Conservation (phyloP, 2,888 invertebrate genomes). For the Lissocephala sabroskyi region DNA sequence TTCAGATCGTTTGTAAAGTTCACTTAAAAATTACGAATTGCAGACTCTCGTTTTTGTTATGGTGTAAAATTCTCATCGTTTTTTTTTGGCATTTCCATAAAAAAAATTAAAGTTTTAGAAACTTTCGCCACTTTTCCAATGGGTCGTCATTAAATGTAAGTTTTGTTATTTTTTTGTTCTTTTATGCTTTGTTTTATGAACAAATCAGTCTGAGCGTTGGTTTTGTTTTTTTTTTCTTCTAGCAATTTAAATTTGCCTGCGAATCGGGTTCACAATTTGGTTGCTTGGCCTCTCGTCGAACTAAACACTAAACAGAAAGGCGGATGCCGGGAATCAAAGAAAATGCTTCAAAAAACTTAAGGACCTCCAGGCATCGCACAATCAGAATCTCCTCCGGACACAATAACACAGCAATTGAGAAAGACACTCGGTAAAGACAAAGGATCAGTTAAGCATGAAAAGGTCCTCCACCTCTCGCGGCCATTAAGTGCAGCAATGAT, state of each 20-base stretch:
- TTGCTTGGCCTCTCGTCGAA: neutral
- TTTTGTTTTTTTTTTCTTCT: no score
- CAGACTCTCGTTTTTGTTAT: no score
- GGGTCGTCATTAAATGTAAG: neutral
- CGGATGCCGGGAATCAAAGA: neutral
- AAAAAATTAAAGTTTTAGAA: conserved; percentile 56
- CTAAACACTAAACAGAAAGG: neutral
- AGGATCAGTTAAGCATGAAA: no score
- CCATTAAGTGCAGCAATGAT: conserved; percentile 71
- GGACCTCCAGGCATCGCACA: neutral
- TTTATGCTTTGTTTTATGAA: conserved; percentile 12
- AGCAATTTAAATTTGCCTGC: conserved; percentile 33
- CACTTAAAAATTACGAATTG: no score
- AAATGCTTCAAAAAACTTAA: neutral
- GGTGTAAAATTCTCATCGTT: no score
- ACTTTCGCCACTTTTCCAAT: conserved; percentile 30
- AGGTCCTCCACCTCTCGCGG: no score
- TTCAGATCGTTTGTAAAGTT: no score
- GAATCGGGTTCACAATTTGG: neutral
- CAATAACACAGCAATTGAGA: no score
- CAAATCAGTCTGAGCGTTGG: conserved; percentile 60
- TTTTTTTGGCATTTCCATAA: no score
- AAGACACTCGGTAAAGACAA: no score
- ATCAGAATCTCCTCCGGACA: neutral
- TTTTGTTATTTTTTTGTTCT: conserved; percentile 1